phyloP scores from a whole-genome alignment of 2,113 vertebrate genomes.

The Willisornis vidua region DNA sequence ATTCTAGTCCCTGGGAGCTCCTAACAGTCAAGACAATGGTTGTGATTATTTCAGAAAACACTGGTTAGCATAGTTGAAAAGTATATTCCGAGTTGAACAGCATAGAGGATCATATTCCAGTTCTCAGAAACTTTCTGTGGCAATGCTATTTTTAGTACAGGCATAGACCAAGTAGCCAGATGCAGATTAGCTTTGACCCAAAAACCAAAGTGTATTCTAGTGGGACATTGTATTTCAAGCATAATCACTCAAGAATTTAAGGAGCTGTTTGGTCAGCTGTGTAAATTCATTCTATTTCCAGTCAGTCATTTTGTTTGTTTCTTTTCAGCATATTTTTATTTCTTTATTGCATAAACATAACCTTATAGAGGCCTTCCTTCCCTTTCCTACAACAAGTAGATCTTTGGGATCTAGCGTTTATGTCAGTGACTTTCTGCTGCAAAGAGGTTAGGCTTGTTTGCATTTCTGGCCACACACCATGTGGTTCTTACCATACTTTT shows the following conservation, averaged over 20 bases:
- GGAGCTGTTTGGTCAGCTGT: background rate
- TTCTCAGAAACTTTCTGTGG: background rate
- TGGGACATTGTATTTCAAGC: background rate
- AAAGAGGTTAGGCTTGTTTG: background rate
- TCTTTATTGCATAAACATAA: background rate
- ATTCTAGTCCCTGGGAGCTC: background rate
- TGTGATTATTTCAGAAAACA: background rate
- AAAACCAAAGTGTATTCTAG: background rate
- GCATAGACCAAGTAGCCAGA: background rate
- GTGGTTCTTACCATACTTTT: background rate
- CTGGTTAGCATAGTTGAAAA: background rate
- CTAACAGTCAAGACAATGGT: background rate
- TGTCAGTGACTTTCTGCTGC: background rate
- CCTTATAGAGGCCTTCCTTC: background rate
- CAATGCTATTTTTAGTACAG: background rate
- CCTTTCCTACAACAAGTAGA: background rate
- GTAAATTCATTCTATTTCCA: background rate
- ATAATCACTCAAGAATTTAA: background rate
- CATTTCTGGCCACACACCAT: background rate
- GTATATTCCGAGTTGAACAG: background rate
- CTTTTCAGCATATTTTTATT: background rate
- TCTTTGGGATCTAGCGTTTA: background rate
- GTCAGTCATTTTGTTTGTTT: background rate
- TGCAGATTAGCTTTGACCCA: background rate
- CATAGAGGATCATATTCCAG: rapidly evolving